phyloP scores from a whole-genome alignment of 2,797 vertebrate species.

The Cottoperca gobio region DNA sequence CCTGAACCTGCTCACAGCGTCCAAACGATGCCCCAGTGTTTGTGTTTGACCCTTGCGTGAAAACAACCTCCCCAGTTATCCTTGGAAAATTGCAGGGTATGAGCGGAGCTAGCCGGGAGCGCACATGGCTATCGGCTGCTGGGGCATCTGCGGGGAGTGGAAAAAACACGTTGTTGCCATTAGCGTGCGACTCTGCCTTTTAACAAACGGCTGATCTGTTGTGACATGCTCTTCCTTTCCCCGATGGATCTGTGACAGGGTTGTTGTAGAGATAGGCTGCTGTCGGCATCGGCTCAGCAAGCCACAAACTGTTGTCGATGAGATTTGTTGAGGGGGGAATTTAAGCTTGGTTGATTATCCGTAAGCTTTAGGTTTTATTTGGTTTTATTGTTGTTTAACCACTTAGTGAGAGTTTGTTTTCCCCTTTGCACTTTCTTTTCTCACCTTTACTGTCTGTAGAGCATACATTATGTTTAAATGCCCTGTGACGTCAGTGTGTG shows the following conservation, averaged over 20 bases:
- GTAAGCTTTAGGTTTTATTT: constrained; percentile 31
- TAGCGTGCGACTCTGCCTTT: constrained; percentile 61
- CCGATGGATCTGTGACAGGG: constrained; percentile 44
- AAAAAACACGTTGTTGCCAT: constrained; percentile 69
- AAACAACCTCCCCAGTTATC: constrained; percentile 59
- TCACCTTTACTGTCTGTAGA: no score
- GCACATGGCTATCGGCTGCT: constrained; percentile 50
- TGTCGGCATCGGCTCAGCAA: background rate
- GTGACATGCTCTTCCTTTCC: constrained; percentile 64
- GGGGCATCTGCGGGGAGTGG: constrained; percentile 41
- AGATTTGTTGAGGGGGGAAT: constrained; percentile 44
- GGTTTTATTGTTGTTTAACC: no score
- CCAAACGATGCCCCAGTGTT: constrained; percentile 56
- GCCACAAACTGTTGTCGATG: constrained; percentile 31
- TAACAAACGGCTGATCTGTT: constrained; percentile 66
- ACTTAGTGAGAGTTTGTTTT: background rate
- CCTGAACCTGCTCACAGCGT: constrained; percentile 61
- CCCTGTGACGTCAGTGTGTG: background rate
- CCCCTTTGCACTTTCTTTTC: background rate
- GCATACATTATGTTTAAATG: no score
- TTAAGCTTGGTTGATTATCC: constrained; percentile 34
- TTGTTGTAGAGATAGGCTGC: constrained; percentile 38
- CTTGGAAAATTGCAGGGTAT: constrained; percentile 70
- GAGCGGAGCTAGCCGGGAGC: constrained; percentile 34
- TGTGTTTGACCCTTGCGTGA: constrained; percentile 64